phyloP scores from a whole-genome alignment of 2,797 vertebrate species.

The Myiothlypis chrysogaster region DNA sequence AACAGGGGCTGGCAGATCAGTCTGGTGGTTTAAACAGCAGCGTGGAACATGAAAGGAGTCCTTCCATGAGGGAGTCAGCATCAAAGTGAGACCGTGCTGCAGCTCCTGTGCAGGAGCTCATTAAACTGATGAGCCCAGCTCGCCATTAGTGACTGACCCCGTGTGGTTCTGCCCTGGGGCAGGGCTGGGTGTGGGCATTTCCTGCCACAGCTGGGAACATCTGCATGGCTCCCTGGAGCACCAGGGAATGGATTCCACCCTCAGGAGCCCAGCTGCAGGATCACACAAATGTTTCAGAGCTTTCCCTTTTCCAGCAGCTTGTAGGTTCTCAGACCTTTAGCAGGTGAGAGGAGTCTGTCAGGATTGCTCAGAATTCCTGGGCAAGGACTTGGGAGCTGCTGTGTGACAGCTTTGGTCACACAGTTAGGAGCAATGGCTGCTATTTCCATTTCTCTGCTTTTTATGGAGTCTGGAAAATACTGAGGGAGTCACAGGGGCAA shows the following conservation, averaged over 20 bases:
- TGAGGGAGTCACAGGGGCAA: neutral
- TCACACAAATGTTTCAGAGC: neutral
- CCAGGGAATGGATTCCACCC: neutral
- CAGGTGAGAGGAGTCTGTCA: neutral
- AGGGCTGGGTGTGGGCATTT: neutral
- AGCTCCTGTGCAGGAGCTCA: constrained; percentile 26
- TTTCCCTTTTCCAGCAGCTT: neutral
- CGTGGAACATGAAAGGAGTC: constrained; percentile 29
- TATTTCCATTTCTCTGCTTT: neutral
- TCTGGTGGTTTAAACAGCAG: constrained; percentile 19
- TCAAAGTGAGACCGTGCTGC: constrained; percentile 31
- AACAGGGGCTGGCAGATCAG: constrained; percentile 8
- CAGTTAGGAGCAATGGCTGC: neutral
- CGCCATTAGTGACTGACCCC: neutral
- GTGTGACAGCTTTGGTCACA: neutral
- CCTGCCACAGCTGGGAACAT: neutral
- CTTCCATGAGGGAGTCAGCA: constrained; percentile 34
- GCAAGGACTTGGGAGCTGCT: neutral
- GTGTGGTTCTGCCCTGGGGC: neutral
- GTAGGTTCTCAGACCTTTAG: accelerated
- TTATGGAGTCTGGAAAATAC: neutral
- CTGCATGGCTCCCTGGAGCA: accelerated
- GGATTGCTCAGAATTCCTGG: neutral
- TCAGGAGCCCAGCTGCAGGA: neutral
- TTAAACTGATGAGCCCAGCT: constrained; percentile 48